Conservation (phyloP, 2,888 invertebrate species). For the Uropetala carovei region DNA sequence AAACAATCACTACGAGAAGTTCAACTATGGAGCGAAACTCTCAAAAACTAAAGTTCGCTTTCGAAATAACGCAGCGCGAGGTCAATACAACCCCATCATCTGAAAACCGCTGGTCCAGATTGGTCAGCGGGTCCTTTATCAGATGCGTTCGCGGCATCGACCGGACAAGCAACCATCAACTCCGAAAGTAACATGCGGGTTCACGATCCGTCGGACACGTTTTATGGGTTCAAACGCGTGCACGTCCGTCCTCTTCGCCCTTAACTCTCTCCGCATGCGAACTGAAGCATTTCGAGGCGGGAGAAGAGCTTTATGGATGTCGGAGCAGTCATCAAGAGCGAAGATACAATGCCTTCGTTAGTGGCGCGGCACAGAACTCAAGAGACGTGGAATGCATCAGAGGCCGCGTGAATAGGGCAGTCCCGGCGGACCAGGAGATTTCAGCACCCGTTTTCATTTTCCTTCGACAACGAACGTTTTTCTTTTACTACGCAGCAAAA, state of each 20-base stretch:
- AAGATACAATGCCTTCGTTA: conserved; percentile 22
- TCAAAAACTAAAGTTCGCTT: too few species aligned
- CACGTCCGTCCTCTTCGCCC: background rate
- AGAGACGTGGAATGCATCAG: background rate
- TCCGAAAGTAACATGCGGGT: background rate
- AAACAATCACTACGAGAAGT: too few species aligned
- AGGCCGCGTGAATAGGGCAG: conserved; percentile 12
- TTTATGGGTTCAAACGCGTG: background rate
- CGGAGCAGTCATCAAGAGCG: background rate
- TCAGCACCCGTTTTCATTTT: background rate
- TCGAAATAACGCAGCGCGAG: too few species aligned
- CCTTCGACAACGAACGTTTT: background rate
- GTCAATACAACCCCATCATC: too few species aligned
- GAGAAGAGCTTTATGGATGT: conserved; percentile 16
- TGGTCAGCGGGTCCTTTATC: too few species aligned
- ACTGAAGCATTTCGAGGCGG: background rate
- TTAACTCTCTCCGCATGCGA: background rate
- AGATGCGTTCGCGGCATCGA: too few species aligned
- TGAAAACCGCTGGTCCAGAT: too few species aligned
- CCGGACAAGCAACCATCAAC: background rate
- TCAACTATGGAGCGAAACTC: too few species aligned
- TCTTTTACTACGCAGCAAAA: background rate
- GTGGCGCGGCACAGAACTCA: background rate
- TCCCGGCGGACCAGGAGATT: background rate
- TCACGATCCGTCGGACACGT: background rate